Evolutionary conservation across 1,140 invertebrate genomes (phyloP).

Genomic region (Pomacea maculata): DNA sequence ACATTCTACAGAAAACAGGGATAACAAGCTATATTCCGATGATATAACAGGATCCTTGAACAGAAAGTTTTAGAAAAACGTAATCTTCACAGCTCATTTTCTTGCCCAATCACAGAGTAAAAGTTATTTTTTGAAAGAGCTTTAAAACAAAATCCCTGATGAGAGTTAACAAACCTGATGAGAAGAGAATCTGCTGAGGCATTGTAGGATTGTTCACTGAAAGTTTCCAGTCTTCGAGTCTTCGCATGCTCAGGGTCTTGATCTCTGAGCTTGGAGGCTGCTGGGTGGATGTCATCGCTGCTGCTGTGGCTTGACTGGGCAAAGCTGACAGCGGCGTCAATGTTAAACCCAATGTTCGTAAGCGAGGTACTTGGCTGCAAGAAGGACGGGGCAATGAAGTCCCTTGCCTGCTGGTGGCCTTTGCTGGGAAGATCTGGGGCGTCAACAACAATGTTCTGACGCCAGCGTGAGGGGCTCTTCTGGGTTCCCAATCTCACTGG

Average conservation of each 20-base stretch:
- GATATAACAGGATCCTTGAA: neutral
- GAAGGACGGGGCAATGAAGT: constrained; percentile 15
- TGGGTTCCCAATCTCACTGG: neutral
- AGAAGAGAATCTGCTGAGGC: neutral
- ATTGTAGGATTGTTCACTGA: neutral
- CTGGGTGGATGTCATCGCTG: neutral
- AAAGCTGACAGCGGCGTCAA: neutral
- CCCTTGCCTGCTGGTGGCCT: neutral
- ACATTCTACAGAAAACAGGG: neutral
- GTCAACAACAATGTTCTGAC: constrained; percentile 2
- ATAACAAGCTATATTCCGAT: neutral
- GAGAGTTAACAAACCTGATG: neutral
- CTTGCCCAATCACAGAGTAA: too few relatives aligned
- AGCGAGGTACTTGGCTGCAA: constrained; percentile 7
- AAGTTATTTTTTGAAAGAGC: neutral
- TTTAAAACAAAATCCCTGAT: neutral
- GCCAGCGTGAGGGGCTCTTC: constrained; percentile 12
- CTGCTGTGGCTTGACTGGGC: neutral
- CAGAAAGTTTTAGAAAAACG: too few relatives aligned
- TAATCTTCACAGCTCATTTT: too few relatives aligned
- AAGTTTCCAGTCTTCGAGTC: neutral
- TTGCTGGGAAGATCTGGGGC: neutral
- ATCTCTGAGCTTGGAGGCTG: neutral
- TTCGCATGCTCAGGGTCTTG: neutral
- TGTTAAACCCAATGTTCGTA: neutral